Conservation (phyloP, 2,113 vertebrate species). For the Peucedramus taeniatus region DNA sequence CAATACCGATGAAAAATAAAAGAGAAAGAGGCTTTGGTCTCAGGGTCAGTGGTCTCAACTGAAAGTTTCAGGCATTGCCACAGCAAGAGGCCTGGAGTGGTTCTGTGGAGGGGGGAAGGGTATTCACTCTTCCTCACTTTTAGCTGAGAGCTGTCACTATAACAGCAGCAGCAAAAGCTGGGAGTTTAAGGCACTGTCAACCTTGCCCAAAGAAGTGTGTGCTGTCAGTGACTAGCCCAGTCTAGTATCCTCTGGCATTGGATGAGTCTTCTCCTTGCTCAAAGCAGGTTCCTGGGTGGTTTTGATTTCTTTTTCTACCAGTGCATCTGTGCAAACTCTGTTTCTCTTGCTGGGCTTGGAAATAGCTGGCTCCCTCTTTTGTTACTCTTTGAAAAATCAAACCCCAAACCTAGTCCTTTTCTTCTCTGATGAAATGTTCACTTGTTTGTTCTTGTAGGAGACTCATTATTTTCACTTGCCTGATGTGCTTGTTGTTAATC, state of each 20-base stretch:
- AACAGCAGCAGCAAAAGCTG: rapidly evolving
- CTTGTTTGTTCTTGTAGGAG: neutral
- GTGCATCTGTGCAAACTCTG: neutral
- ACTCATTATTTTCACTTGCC: neutral
- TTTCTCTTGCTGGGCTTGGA: neutral
- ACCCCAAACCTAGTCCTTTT: neutral
- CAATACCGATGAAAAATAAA: neutral
- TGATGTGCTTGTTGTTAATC: neutral
- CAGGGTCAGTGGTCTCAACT: neutral
- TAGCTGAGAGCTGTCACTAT: neutral
- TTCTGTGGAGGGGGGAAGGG: rapidly evolving
- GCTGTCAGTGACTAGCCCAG: neutral
- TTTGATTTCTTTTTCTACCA: neutral
- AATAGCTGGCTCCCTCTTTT: neutral
- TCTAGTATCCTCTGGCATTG: neutral
- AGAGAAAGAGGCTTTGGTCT: neutral
- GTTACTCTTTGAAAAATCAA: neutral
- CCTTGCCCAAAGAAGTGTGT: neutral
- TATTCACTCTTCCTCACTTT: rapidly evolving
- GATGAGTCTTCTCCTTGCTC: neutral
- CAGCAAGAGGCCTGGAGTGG: neutral
- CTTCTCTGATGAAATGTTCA: neutral
- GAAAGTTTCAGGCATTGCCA: neutral
- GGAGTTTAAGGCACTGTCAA: neutral
- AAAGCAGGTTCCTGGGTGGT: neutral